phyloP scores from a whole-genome alignment of 2,888 invertebrate genomes.

The Sipha maydis region DNA sequence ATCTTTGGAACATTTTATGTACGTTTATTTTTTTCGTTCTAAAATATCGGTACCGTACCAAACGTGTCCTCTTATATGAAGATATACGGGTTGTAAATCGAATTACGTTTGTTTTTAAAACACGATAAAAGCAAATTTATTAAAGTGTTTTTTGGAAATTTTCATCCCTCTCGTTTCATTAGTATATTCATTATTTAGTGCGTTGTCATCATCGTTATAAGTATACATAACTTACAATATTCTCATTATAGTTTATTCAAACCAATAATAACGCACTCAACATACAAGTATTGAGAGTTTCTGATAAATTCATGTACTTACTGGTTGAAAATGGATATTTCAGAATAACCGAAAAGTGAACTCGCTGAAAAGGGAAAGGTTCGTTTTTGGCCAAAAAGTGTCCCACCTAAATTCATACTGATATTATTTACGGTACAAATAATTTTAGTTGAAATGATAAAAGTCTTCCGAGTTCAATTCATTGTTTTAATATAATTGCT shows the following conservation, averaged over 20 bases:
- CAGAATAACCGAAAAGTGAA: too few relatives aligned
- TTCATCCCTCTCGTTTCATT: slow-evolving; percentile 26
- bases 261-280: too few relatives aligned
- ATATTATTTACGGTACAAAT: too few relatives aligned
- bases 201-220: not conserved
- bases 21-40: not conserved
- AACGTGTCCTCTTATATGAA: not conserved
- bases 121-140: slow-evolving; percentile 41
- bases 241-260: slow-evolving; percentile 9
- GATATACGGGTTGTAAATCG: not conserved
- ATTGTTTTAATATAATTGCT: too few relatives aligned
- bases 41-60: not conserved
- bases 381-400: too few relatives aligned
- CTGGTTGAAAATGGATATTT: too few relatives aligned
- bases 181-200: slow-evolving; percentile 41
- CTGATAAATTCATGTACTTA: too few relatives aligned
- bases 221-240: not conserved
- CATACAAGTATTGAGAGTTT: too few relatives aligned
- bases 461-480: too few relatives aligned
- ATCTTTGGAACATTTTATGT: slow-evolving; percentile 15
- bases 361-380: too few relatives aligned
- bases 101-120: slow-evolving; percentile 44
- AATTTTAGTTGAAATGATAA: too few relatives aligned
- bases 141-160: slow-evolving; percentile 39
- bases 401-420: too few relatives aligned